Evolutionary conservation across 2,797 vertebrate genomes (phyloP).

Genomic region (Artibeus jamaicensis): DNA sequence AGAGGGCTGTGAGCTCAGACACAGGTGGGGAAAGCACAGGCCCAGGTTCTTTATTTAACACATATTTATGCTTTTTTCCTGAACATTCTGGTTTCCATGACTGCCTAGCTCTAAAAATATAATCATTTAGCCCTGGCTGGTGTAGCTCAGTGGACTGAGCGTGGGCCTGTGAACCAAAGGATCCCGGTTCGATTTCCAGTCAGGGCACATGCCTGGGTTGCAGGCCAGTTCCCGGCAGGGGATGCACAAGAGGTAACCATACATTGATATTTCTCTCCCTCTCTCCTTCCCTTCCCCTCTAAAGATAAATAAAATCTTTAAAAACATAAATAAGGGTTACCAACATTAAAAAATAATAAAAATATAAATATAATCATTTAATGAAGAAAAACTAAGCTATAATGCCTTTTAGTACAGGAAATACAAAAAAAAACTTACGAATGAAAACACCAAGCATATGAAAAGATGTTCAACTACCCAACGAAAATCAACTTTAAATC

Average conservation of each 20-base stretch:
- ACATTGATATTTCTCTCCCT: too few species aligned
- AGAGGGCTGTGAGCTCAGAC: background rate
- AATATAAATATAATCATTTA: background rate
- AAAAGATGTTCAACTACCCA: background rate
- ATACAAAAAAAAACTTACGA: background rate
- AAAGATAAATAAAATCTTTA: too few species aligned
- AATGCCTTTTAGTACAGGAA: background rate
- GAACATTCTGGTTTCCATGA: background rate
- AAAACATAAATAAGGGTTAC: too few species aligned
- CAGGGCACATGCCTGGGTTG: too few species aligned
- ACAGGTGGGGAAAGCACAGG: background rate
- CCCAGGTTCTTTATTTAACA: background rate
- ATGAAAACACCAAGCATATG: background rate
- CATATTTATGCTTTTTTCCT: background rate
- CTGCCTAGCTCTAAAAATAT: background rate
- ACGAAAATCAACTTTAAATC: background rate
- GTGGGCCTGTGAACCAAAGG: too few species aligned
- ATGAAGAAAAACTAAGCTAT: background rate
- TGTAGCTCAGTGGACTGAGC: too few species aligned
- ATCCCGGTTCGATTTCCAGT: too few species aligned
- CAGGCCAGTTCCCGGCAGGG: too few species aligned
- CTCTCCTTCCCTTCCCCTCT: too few species aligned
- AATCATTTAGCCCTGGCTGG: too few species aligned
- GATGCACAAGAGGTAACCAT: too few species aligned
- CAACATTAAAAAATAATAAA: too few species aligned